These are phyloP conservation scores for Merops nubicus DNA, from an alignment of 2,113 vertebrate genomes.

Conservation along the genomic window DNA sequence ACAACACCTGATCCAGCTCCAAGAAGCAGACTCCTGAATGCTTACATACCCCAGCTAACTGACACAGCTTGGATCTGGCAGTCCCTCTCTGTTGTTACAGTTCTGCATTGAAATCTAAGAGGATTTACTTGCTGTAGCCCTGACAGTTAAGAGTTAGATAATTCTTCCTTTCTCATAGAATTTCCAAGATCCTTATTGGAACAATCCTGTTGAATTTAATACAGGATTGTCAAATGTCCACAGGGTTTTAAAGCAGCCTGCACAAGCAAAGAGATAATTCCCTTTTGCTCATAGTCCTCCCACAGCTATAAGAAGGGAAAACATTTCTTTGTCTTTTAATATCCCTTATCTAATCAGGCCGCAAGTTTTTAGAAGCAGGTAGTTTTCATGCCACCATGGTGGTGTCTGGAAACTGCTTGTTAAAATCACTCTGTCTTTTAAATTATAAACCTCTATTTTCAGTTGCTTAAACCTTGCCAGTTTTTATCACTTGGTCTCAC, in stretches of 20 bases:
- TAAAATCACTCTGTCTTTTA: not conserved
- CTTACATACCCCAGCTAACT: not conserved
- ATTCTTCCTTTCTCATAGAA: not conserved
- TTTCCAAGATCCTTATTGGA: not conserved
- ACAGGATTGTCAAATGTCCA: not conserved
- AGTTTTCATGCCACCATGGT: not conserved
- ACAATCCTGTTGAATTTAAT: not conserved
- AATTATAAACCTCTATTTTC: not conserved
- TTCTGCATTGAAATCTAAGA: not conserved
- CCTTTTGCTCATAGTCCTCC: not conserved
- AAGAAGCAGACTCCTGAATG: not conserved
- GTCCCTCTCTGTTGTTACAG: not conserved
- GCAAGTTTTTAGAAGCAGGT: not conserved
- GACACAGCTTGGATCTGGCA: not conserved
- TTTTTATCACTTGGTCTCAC: not conserved
- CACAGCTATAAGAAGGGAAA: not conserved
- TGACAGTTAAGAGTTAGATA: not conserved
- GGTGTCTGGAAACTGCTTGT: not conserved
- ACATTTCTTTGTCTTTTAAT: not conserved
- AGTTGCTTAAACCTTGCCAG: not conserved
- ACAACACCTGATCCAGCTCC: not conserved
- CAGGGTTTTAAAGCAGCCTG: not conserved
- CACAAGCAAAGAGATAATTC: not conserved
- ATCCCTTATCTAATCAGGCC: not conserved
- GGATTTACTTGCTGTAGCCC: not conserved